Base-by-base conservation (phyloP, 2,888 invertebrate genomes). In the Loripinus fragilis region DNA sequence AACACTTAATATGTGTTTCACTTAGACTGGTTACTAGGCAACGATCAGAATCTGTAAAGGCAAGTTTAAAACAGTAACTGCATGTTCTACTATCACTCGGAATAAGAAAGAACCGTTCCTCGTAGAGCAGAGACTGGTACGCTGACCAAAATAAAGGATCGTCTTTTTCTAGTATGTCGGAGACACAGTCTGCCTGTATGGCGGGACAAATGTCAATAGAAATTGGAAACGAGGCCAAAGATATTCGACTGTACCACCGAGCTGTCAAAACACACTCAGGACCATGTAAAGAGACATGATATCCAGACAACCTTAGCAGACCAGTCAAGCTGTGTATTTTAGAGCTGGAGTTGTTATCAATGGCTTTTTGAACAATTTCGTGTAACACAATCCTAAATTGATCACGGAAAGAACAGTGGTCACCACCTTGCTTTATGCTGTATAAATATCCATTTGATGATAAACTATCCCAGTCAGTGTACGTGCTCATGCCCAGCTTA, bases 171-270 rank as follows among this genome's bases (percentile, higher is more conserved):
- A 25, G 5, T 8, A 52, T 52, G 25, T 12, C 52, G 3, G 52
- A 25, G 52, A 52, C 52, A 52, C 52, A 52, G 52, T 52, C 52
- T n/a, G 52, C 25, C n/a, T 52, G 7, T 25, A 52, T 52, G 25
- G 52, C 52, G 52, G 52, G 52, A 52, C 52, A 52, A 2, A 52
- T 25, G 52, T 52, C 52, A 52, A 52, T 25, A 2, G 52, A 25
- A 23, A 52, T 52, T 25, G 52, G 52, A 52, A 52, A 52, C 25
- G 52, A 52, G 5, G 52, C 25, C 52, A 52, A 25, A 25, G 23
- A 20, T 52, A 7, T 25, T 52, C n/a, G 12, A n/a, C 52, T 23
- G 25, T 52, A 25, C 52, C 52, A 52, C 3, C 7, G 12, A 25
- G 52, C 52, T 2, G 25, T 17, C 7, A 52, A 2, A 25, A 25